Evolutionary conservation across 2,113 vertebrate species (phyloP).

Genomic region (Tichodroma muraria): DNA sequence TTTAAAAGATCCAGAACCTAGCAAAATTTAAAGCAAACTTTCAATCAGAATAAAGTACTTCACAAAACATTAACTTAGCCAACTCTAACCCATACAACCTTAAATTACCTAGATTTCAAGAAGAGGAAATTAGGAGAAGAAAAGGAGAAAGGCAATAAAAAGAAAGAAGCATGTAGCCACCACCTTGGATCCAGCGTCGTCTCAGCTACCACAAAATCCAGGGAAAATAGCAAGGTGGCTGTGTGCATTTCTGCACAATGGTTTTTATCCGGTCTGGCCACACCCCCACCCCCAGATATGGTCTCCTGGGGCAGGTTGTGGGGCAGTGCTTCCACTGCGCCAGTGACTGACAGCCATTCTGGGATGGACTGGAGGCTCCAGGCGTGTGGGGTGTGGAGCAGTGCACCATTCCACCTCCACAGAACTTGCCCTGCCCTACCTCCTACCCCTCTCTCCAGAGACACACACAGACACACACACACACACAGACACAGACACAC

Average conservation of each 20-base stretch:
- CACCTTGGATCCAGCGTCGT: neutral
- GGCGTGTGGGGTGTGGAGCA: too few relatives aligned
- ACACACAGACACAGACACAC: too few relatives aligned
- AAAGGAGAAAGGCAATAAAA: neutral
- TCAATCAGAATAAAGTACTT: neutral
- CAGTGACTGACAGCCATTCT: neutral
- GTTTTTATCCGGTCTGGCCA: neutral
- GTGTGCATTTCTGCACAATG: rapidly evolving
- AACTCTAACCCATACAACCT: neutral
- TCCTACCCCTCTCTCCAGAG: rapidly evolving
- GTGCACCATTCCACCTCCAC: neutral
- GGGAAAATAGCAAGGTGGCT: neutral
- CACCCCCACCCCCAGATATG: too few relatives aligned
- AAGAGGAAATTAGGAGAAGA: neutral
- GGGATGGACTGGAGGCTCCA: neutral
- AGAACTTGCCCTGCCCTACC: neutral
- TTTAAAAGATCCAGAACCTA: neutral
- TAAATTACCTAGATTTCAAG: neutral
- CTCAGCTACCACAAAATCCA: neutral
- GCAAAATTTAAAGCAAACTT: neutral
- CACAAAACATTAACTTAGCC: neutral
- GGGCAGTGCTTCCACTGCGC: neutral
- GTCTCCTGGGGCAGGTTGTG: neutral
- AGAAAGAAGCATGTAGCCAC: neutral
- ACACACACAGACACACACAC: neutral